Evolutionary conservation across 2,888 invertebrate species (phyloP), one percentile per base, ranked within the genome.

Genomic region (Amaurobius ferox): DNA sequence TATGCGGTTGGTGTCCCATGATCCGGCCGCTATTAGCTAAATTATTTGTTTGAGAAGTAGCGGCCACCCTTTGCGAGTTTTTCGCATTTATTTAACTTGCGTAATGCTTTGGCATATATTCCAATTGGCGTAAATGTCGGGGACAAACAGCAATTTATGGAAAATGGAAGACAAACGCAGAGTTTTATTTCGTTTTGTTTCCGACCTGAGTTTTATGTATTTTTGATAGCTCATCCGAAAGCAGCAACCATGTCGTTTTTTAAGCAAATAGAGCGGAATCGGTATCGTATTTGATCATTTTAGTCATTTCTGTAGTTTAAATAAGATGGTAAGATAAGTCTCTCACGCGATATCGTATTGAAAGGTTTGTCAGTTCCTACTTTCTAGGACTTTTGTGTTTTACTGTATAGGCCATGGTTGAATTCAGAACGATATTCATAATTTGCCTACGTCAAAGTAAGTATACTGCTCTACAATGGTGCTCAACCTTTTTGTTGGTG

Each of bases 1-100:
- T n/a, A 7, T 9, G 35, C 35, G 16, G 19, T 55, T 55, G 2
- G 55, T 11, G 55, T 55, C 55, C n/a, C 44, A 44, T 44, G 16
- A 44, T 2, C 55, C 19, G 7, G 9, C 35, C 28, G 72, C 79
- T 66, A 79, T 79, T 79, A 79, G 48, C 48, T 32, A 79, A 79
- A 79, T 79, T 72, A 79, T 73, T 72, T 67, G 79, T 79, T 79
- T 71, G 70, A 23, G n/a, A 28, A 19, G 30, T 23, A 55, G 1
- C 55, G 39, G 78, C 71, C 78, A 79, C 23, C 40, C 71, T 39
- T 71, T 55, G 16, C 16, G 64, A 64, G 62, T 79, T 71, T 71
- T 64, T 64, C 79, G 62, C 28, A 55, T 40, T 55, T 79, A 64
- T 79, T 79, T 71, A 30, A 70, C n/a, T 64, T 79, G 64, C 40